Conservation (phyloP, 2,888 invertebrate species). For the Perdita meconis region DNA sequence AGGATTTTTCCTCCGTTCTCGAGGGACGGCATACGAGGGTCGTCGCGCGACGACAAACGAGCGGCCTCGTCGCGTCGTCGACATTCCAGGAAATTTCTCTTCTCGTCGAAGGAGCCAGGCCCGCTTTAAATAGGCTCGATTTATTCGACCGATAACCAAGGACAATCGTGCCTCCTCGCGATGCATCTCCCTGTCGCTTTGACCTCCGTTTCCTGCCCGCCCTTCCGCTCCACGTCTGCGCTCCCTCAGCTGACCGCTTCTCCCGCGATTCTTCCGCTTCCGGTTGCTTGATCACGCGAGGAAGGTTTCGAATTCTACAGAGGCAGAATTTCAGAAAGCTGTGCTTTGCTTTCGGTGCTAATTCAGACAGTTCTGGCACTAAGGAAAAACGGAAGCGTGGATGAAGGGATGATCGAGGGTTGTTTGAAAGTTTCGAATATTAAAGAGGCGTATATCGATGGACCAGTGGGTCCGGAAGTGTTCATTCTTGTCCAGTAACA, state of each 20-base stretch:
- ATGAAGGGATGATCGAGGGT: background rate
- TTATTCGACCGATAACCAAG: constrained; percentile 40
- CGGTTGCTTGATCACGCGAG: constrained; percentile 43
- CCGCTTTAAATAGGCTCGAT: constrained; percentile 47
- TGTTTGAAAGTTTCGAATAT: background rate
- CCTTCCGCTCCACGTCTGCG: constrained; percentile 32
- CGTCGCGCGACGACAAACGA: constrained; percentile 37
- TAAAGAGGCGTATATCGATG: background rate
- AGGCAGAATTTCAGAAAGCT: background rate
- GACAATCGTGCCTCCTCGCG: constrained; percentile 53
- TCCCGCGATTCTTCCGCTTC: constrained; percentile 21
- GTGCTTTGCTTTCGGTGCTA: background rate
- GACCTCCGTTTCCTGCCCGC: constrained; percentile 26
- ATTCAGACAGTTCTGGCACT: background rate
- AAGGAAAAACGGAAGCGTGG: background rate
- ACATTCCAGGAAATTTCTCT: constrained; percentile 21
- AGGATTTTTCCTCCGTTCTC: constrained; percentile 3
- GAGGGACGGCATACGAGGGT: constrained; percentile 1
- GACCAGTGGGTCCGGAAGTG: background rate
- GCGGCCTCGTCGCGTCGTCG: constrained; percentile 25
- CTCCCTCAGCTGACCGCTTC: constrained; percentile 19
- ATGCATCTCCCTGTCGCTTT: constrained; percentile 39
- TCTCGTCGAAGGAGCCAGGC: background rate
- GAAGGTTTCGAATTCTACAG: background rate
- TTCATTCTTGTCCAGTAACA: background rate